Evolutionary conservation across 2,113 vertebrate species (phyloP), one percentile per base, ranked within the genome.

Genomic region (Jaculus jaculus): DNA sequence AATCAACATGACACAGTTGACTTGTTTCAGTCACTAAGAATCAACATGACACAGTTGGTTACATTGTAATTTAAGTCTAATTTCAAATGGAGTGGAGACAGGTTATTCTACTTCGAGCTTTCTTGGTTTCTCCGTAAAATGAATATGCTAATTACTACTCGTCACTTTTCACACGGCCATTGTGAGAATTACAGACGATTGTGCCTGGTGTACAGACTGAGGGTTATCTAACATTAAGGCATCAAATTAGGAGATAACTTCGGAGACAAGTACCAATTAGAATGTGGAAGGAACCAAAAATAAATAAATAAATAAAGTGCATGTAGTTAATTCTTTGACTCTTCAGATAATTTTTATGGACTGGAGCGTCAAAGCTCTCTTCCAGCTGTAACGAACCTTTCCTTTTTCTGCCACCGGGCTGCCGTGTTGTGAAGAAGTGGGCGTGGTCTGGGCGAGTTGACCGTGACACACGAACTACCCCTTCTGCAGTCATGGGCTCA

Each of bases 51-150:
- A 37, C 47, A 82, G 75, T 18, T n/a, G 66, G 88, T 86, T 74
- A 84, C 1, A 0, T 37, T 77, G 65, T 34, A 42, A 17, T 88
- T 77, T 7, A 73, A 42, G 39, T n/a, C 39, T 84, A 39, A 37
- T 24, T 69, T 83, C n/a, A 63, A 30, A 84, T 75, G 20, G 24
- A 8, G 2, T 71, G 5, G 0, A 1, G 60, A 30, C 24, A 51
- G 60, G 18, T 65, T 87, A 66, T 4, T n/a, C 72, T 80, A 73
- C 1, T 21, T 83, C 23, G 91, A 77, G 73, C 66, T 92, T 71
- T 79, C 82, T 47, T 84, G 47, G 69, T 77, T 78, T 90, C 16
- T 90, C 87, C 75, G 26, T 75, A 84, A 65, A 89, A 20, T 79
- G 65, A 63, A 58, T 79, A 51, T 42, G 60, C 60, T 82, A 78